Base-by-base conservation (phyloP, 2,113 vertebrate genomes). In the Chaetorhynchus papuensis region DNA sequence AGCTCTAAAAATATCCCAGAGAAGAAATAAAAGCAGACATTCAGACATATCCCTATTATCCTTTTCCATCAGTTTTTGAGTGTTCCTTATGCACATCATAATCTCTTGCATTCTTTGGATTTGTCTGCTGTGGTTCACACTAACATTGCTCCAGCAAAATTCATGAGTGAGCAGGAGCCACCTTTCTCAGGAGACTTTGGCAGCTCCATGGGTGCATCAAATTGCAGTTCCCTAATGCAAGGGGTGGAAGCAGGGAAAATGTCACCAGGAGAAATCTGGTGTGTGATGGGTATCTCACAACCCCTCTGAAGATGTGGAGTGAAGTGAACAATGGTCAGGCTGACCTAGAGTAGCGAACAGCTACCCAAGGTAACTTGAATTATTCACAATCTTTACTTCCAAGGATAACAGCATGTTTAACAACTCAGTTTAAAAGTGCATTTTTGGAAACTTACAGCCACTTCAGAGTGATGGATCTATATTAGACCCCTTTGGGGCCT, bases 181-280 rank as follows among this genome's bases (percentile, higher is more conserved):
- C 37, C 7, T 24, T 74, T 70, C 82, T 59, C 44, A 35, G 52
- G 27, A 76, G 10, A 44, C 12, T 63, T 21, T 33, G 39, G 24
- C 8, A 57, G 14, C 24, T 79, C 13, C 30, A n/a, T 0, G 5
- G 22, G 4, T 18, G 21, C 1, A 1, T 30, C 9, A 47, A 45
- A 45, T 45, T 57, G 30, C 45, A 60, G 10, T 63, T 74, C 61
- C 21, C 21, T 47, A 24, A 56, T 37, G 16, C 26, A 49, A 57
- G 50, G 44, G 33, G 5, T 41, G 37, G 35, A 41, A 66, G 35
- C 20, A 60, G 41, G 45, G 12, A 80, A 75, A 47, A 0, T 1
- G 20, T 28, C 45, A 81, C 11, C 49, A 72, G 30, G 35, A 64
- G 30, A 84, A 66, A 68, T 35, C n/a, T 65, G 41, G 30, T 10